Evolutionary conservation across 1,140 invertebrate species (phyloP), one percentile per base, ranked within the genome.

Genomic region (Vollenhovia emeryi): DNA sequence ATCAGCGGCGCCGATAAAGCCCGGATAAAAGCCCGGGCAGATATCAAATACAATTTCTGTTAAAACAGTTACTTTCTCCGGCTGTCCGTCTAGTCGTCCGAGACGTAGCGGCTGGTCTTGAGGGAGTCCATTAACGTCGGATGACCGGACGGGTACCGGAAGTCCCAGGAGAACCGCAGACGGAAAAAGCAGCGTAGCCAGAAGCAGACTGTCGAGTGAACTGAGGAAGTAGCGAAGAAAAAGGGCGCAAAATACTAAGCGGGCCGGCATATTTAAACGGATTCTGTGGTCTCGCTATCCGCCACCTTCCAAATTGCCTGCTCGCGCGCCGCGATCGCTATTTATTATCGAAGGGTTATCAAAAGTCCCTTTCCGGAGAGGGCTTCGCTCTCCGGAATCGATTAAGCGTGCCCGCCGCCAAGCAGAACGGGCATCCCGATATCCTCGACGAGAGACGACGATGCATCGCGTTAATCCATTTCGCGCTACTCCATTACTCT

Each of bases 1-100:
- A 88, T 36, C 75, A 78, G 52, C 57, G 57, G 75, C 33, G 48
- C 86, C 86, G 30, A 59, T 80, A 66, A 85, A 69, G 11, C 9
- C 0, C n/a, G 66, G 86, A 64, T 79, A 74, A 82, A 73, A 82
- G 78, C 27, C 55, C 43, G 43, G 43, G 75, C 66, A 83, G 74
- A 88, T 87, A 91, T 92, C 88, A 92, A 91, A 92, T 84, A 91
- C 82, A 91, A 91, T 91, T 92, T 92, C 86, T 89, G 76, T 91
- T 91, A 89, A 91, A 90, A 82, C 84, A 80, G 91, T 90, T 91
- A 91, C 86, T 86, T 92, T 62, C 84, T 89, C 74, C 79, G 52
- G 50, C 64, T 78, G 87, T 86, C 85, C 86, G 73, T 66, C 76
- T 68, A 86, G 80, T 80, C 85, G 76, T 57, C 71, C 74, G 86